Evolutionary conservation across 2,797 vertebrate genomes (phyloP), one percentile per base, ranked within the genome.

Genomic region (Anguilla pacifica): DNA sequence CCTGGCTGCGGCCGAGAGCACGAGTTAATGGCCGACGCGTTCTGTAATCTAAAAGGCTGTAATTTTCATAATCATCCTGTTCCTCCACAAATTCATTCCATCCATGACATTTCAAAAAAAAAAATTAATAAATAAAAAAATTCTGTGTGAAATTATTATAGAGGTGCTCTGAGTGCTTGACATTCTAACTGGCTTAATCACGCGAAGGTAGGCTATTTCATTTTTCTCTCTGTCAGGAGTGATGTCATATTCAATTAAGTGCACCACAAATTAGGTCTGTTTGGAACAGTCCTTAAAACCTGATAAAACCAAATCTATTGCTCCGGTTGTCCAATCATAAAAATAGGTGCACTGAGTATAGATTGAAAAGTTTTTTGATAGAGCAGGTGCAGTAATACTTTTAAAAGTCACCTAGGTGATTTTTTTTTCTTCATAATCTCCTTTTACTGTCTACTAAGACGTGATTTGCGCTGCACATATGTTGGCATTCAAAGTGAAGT

Each of bases 391-490:
- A 81, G 49, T 49, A 81, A 10, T 49, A 22, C 43, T 49, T 51
- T 49, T 11, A 22, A 49, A 49, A 81, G 77, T 81, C 77, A n/a
- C 39, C 5, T 15, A 77, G n/a, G 70, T 19, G 35, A 79, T 6
- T 77, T 77, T 6, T 3, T 11, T 35, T 39, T 46, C 5, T 81
- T 81, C 22, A 81, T 81, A 10, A 81, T 49, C 77, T 81, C 77
- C 6, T 81, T 51, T 22, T 25, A 81, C 39, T 7, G 9, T 51
- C 39, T 25, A 25, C 43, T 81, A 51, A 49, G 77, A 49, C 9
- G 10, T 81, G 77, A 81, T 81, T 81, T 81, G 77, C 43, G 2
- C 77, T 22, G 77, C 77, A 81, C 77, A 81, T 46, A 81, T 46
- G 43, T 49, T 81, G 77, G 49, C 77, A 81, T 81, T 81, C 49